Percentiles rank a stretch among this genome's conserved stretches.
Conservation (phyloP, 2,113 vertebrate genomes). For the Elachura formosa region DNA sequence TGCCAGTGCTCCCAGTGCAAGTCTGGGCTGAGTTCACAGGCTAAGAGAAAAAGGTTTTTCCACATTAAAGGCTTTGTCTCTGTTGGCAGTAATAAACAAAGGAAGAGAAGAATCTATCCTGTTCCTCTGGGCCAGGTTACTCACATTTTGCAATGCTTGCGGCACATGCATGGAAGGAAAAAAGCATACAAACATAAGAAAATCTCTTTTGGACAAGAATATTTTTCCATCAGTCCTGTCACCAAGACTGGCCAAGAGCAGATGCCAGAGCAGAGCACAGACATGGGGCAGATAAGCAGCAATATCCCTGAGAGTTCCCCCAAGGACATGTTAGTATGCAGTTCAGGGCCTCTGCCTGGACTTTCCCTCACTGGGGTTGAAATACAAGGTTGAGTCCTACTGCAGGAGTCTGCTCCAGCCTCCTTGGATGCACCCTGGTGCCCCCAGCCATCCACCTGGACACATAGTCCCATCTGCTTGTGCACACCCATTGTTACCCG, state of each 20-base stretch:
- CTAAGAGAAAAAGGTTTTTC: background rate
- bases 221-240: background rate
- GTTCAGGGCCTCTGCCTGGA: background rate
- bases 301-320: background rate
- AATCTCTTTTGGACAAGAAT: background rate
- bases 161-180: background rate
- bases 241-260: background rate
- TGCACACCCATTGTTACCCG: background rate
- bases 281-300: background rate
- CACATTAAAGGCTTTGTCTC: conserved; percentile 30
- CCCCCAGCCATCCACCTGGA: background rate
- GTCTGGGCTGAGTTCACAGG: background rate
- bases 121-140: background rate
- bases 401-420: background rate
- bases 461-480: background rate
- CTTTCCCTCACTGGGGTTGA: background rate
- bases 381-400: background rate
- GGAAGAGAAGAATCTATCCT: background rate
- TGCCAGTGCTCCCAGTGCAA: background rate
- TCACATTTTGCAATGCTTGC: background rate
- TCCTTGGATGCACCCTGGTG: fast-evolving
- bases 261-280: background rate
- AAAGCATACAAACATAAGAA: background rate
- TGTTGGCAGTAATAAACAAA: background rate
- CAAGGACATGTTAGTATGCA: background rate